phyloP scores from a whole-genome alignment of 92 coral and sea anemone genomes.

The Zoanthus sansibaricus region DNA sequence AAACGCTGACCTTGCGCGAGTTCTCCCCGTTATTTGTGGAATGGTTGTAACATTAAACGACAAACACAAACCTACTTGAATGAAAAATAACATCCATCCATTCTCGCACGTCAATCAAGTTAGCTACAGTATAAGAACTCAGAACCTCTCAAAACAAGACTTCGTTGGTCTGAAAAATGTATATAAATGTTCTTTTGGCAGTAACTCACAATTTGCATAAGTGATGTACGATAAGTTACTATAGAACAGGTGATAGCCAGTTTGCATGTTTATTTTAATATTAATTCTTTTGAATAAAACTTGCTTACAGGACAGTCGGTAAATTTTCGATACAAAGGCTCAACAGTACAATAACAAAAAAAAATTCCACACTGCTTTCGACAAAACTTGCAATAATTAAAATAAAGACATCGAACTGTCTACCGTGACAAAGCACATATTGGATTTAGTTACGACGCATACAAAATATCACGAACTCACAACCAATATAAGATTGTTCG shows the following conservation, averaged over 20 bases:
- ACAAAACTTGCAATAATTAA: background rate
- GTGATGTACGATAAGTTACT: background rate
- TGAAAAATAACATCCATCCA: background rate
- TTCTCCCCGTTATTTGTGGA: background rate
- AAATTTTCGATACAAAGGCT: background rate
- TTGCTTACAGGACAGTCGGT: background rate
- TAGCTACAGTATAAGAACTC: background rate
- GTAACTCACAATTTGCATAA: background rate
- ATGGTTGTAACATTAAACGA: background rate
- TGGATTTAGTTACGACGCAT: conserved; percentile 23
- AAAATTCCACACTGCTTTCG: background rate
- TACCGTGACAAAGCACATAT: conserved; percentile 26
- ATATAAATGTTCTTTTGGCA: background rate
- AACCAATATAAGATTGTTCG: conserved; percentile 27
- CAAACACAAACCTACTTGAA: conserved; percentile 3
- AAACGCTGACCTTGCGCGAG: conserved; percentile 18
- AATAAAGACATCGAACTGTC: background rate
- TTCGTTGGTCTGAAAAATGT: background rate
- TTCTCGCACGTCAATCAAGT: background rate
- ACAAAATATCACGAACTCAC: conserved; percentile 29
- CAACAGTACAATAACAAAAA: background rate
- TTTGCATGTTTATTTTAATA: background rate
- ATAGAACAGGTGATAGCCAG: background rate
- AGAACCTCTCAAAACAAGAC: background rate
- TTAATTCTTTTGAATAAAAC: background rate